phyloP scores from a whole-genome alignment of 2,797 vertebrate species.

The Acrocephalus scirpaceus region DNA sequence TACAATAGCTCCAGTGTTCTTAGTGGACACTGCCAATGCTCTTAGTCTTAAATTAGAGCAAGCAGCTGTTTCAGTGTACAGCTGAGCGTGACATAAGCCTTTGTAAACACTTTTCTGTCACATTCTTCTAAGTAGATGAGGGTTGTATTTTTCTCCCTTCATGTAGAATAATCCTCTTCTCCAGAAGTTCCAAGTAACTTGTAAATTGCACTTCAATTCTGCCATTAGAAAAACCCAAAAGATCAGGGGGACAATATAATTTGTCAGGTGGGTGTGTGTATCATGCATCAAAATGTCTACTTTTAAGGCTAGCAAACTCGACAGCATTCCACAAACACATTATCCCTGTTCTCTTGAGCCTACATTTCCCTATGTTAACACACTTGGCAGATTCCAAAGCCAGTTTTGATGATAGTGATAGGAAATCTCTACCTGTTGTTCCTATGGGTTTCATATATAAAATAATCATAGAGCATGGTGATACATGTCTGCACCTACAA shows the following conservation, averaged over 20 bases:
- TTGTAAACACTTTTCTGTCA: conserved; percentile 32
- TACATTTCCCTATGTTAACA: neutral
- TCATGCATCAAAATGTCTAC: neutral
- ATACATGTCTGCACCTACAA: neutral
- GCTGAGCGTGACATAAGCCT: conserved; percentile 62
- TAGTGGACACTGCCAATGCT: conserved; percentile 15
- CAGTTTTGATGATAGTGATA: neutral
- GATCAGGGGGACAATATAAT: neutral
- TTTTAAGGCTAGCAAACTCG: neutral
- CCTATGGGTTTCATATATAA: neutral
- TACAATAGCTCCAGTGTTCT: conserved; percentile 54
- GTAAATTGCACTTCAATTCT: neutral
- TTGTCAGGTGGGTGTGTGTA: neutral
- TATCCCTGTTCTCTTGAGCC: neutral
- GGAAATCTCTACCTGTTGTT: neutral
- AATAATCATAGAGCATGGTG: neutral
- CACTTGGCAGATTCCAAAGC: neutral
- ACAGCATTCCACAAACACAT: neutral
- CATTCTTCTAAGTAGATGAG: conserved; percentile 33
- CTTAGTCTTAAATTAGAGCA: conserved; percentile 59
- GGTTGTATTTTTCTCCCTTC: neutral
- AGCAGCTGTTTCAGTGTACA: conserved; percentile 66
- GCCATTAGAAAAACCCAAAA: neutral
- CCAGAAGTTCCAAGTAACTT: neutral
- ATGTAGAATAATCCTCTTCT: neutral